Base-by-base conservation (phyloP, 2,888 invertebrate genomes). In the Campoplex capitator region DNA sequence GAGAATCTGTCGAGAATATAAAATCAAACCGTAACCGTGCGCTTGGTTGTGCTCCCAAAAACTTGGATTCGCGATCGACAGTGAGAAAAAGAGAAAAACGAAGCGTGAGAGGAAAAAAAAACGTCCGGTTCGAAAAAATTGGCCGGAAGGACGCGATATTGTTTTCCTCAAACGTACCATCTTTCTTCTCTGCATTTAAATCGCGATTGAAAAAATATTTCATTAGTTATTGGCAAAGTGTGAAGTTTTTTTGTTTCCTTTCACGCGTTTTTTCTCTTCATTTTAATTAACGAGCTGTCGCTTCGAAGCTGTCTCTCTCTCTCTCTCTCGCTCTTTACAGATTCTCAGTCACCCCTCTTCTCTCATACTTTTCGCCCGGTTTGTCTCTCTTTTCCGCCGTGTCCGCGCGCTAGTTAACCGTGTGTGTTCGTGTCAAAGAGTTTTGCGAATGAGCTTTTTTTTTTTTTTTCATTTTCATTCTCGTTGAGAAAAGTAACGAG, bases 261-360 rank as follows among this genome's bases (percentile, higher is more conserved):
- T 68, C 74, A 18, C 67, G 23, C 48, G 45, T 74, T 74, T 42
- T 48, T 58, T 74, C 73, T 68, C 56, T 76, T 56, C 48, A 9
- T 73, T 16, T 75, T 75, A 54, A 84, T 65, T 71, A 84, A 75
- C 71, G 84, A 70, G 74, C 78, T 74, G 78, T 35, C 78, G 84
- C 67, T 79, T 68, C 67, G 32, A 67, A 32, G 8, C 35, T 81
- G 62, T 68, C 78, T 56, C 74, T 70, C 67, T 80, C 23, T 23
- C 23, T 23, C 23, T 23, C 23, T 23, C 23, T 23, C 70, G n/a
- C 32, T 77, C 70, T 45, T 23, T 11, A 38, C 62, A 38, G 67
- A 68, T 54, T 80, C 71, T 80, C 62, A 4, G 54, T 54, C 51
- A 23, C 28, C 65, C 23, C 56, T 68, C 56, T 42, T 51, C 58